A percentile compares a stretch with the other conserved stretches of the same genome.
Conservation (phyloP, 2,797 vertebrate genomes). For the Trematocara caparti region DNA sequence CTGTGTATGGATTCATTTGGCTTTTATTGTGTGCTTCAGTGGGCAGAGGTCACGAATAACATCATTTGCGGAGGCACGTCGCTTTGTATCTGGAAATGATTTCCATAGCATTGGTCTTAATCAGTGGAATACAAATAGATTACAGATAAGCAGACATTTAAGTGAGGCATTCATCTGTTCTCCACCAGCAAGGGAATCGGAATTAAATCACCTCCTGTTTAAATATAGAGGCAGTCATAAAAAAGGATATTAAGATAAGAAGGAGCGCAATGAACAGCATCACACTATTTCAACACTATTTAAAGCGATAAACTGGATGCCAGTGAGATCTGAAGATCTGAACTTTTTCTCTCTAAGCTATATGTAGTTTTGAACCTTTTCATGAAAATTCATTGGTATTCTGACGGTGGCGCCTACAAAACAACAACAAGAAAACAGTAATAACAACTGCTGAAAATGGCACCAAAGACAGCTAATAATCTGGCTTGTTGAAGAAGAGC, state of each 20-base stretch:
- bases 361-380: neutral
- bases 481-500: neutral
- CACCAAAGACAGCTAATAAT: neutral
- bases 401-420: neutral
- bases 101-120: neutral
- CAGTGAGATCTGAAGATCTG: neutral
- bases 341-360: neutral
- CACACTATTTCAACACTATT: neutral
- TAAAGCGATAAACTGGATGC: neutral
- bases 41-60: neutral
- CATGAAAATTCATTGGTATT: neutral
- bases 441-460: neutral
- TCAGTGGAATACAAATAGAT: slow-evolving; percentile 8
- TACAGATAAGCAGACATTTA: neutral
- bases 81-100: slow-evolving; percentile 1
- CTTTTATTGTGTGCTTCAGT: neutral
- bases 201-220: neutral
- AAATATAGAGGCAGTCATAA: neutral
- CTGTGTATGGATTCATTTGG: slow-evolving; percentile 32
- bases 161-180: neutral
- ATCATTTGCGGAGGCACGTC: neutral
- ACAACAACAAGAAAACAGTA: neutral
- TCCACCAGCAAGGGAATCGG: neutral
- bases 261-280: neutral
- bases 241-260: neutral